A percentile compares a stretch with the other conserved stretches of the same genome.
These are phyloP conservation scores for Drosophila gunungcola DNA, from an alignment of 1,140 invertebrate genomes.

Conservation along the genomic window DNA sequence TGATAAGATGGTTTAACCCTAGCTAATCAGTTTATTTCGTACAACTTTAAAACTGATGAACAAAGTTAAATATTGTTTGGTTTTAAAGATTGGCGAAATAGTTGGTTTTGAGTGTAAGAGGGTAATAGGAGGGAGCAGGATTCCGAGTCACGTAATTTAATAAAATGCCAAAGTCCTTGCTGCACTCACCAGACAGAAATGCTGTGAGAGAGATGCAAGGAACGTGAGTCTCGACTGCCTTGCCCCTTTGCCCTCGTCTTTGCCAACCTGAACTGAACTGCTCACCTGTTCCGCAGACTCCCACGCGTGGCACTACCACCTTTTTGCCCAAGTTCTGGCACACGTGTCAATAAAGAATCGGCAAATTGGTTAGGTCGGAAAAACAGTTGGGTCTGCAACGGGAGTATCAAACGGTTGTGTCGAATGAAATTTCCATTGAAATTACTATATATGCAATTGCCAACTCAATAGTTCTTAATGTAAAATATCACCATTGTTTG, in stretches of 20 bases:
- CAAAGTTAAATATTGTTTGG: not conserved
- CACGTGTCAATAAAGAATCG: constrained; percentile 38
- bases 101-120: not conserved
- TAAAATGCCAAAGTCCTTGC: constrained; percentile 75
- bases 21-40: too few relatives aligned
- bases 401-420: constrained; percentile 9
- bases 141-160: constrained; percentile 69
- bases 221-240: constrained; percentile 32
- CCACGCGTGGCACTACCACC: constrained; percentile 30
- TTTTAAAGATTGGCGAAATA: not conserved
- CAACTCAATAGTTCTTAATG: not conserved
- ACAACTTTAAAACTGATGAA: too few relatives aligned
- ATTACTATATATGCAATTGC: constrained; percentile 6
- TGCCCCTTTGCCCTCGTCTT: not conserved
- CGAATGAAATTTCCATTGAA: constrained; percentile 32
- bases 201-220: constrained; percentile 27
- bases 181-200: constrained; percentile 51
- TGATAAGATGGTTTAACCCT: not conserved
- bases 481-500: not conserved
- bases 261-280: not conserved
- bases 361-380: constrained; percentile 22
- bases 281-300: constrained; percentile 9
- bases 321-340: not conserved
- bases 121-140: constrained; percentile 8
- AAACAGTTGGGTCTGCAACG: constrained; percentile 11